A percentile compares a stretch with the other conserved stretches of the same genome.
Evolutionary conservation across 2,888 invertebrate genomes (phyloP).

Genomic region (Schizaphis graminum): DNA sequence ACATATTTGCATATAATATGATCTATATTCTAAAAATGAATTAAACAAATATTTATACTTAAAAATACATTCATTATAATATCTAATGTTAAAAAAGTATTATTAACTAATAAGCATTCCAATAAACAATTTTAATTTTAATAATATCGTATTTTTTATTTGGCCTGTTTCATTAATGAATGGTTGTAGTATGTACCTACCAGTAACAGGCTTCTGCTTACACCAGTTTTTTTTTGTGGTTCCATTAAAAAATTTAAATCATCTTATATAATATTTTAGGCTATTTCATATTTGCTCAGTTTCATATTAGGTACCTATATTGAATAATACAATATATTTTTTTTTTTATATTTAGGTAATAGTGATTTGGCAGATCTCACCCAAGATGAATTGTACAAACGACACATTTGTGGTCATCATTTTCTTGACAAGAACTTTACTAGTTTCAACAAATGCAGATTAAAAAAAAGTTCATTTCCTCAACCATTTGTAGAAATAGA

Average conservation of each 20-base stretch:
- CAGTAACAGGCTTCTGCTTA: no score
- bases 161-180: no score
- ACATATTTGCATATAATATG: neutral
- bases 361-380: constrained; percentile 31
- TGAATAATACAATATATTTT: neutral
- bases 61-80: neutral
- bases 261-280: no score
- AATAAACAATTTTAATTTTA: no score
- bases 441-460: constrained; percentile 13
- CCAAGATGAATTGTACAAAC: constrained; percentile 19
- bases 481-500: no score
- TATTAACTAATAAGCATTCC: neutral
- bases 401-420: constrained; percentile 26
- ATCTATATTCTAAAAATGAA: neutral
- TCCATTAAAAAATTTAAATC: no score
- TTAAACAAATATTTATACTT: neutral
- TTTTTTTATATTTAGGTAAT: neutral
- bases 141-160: no score
- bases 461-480: neutral
- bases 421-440: constrained; percentile 23
- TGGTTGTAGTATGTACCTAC: no score
- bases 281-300: no score
- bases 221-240: no score
- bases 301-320: neutral
- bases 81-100: neutral